A percentile compares a stretch with the other conserved stretches of the same genome.
These are phyloP conservation scores for Eptatretus burgeri DNA, from an alignment of 2,113 vertebrate species.

Conservation along the genomic window DNA sequence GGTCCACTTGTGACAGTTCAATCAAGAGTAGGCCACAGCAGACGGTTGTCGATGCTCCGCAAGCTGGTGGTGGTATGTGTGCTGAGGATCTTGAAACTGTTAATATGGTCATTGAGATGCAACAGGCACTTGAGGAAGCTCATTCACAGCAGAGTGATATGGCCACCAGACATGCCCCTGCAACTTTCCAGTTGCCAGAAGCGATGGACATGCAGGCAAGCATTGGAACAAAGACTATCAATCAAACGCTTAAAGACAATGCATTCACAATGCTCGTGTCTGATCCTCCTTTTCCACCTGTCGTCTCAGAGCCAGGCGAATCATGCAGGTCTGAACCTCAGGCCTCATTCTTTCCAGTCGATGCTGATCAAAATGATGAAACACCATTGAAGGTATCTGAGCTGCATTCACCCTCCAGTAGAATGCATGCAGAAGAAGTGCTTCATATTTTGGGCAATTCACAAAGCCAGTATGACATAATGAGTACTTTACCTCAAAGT, in stretches of 20 bases:
- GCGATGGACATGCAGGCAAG: background rate
- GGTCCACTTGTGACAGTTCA: too few species aligned
- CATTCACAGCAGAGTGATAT: background rate
- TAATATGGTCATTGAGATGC: slow-evolving; percentile 5
- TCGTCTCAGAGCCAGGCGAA: background rate
- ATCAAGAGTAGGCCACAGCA: too few species aligned
- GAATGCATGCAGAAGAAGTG: too few species aligned
- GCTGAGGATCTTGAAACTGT: slow-evolving; percentile 3
- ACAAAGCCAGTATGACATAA: too few species aligned
- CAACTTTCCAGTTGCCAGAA: background rate
- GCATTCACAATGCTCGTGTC: background rate
- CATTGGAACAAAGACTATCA: background rate
- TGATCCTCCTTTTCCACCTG: background rate
- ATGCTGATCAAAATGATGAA: too few species aligned
- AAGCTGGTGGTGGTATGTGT: background rate
- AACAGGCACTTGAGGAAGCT: slow-evolving; percentile 2
- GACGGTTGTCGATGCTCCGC: background rate
- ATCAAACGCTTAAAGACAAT: background rate
- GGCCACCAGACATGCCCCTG: background rate
- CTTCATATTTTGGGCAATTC: too few species aligned
- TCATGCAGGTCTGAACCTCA: background rate
- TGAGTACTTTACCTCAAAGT: too few species aligned
- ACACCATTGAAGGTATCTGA: too few species aligned
- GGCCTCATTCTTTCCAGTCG: too few species aligned
- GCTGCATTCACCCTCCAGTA: too few species aligned